Evolutionary conservation across 2,113 vertebrate species (phyloP).

Genomic region (Odobenus rosmarus): DNA sequence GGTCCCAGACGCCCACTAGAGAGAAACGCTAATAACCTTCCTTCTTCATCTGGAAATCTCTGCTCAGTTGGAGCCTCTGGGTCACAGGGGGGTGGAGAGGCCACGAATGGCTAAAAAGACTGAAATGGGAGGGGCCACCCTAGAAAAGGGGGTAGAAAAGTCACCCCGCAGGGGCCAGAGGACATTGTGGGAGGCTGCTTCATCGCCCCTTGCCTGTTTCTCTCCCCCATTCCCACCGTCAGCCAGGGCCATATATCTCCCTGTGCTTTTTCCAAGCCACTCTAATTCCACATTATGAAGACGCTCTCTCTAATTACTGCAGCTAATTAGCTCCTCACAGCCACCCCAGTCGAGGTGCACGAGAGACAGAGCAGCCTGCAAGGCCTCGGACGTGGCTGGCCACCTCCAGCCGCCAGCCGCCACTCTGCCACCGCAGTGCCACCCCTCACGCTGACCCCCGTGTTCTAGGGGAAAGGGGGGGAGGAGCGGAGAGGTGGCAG

Average conservation of each 20-base stretch:
- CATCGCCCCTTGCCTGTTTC: not conserved
- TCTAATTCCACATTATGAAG: conserved; percentile 75
- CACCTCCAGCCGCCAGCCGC: not conserved
- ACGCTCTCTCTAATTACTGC: conserved; percentile 83
- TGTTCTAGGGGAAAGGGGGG: conserved; percentile 39
- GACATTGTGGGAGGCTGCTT: not conserved
- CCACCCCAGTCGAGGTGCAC: not conserved
- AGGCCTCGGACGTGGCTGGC: not conserved
- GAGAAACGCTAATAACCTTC: conserved; percentile 68
- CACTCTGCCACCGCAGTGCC: conserved; percentile 1
- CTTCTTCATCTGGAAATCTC: conserved; percentile 51
- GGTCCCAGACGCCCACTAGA: conserved; percentile 79
- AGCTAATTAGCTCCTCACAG: conserved; percentile 81
- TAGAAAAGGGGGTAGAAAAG: not conserved
- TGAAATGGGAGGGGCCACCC: not conserved
- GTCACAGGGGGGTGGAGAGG: conserved; percentile 33
- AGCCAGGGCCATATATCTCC: conserved; percentile 46
- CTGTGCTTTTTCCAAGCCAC: conserved; percentile 59
- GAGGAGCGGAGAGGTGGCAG: not conserved
- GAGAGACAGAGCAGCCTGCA: not conserved
- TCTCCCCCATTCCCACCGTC: not conserved
- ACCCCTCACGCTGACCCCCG: conserved; percentile 67
- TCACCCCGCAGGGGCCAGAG: not conserved
- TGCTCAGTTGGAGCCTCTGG: not conserved
- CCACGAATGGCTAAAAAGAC: not conserved